Evolutionary conservation across 2,113 vertebrate species (phyloP), one percentile per base, ranked within the genome.

Genomic region (Pyrgilauda ruficollis): DNA sequence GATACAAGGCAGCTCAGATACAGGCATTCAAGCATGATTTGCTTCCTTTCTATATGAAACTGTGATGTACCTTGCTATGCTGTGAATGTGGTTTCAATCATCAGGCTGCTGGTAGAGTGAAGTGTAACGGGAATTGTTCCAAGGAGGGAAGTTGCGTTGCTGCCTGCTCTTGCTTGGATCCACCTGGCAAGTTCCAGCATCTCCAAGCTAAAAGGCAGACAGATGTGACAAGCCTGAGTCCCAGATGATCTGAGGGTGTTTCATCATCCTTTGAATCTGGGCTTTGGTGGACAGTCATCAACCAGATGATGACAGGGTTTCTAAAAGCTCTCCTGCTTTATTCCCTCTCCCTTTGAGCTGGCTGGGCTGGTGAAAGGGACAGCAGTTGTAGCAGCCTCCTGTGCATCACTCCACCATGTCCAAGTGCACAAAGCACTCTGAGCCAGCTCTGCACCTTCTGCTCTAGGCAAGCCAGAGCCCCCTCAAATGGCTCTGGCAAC

Each of bases 331-430:
- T 20, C n/a, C 21, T 46, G 13, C 8, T 77, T 84, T 76, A 73
- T 43, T 37, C 11, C 22, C 9, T 41, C n/a, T 58, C 6, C 37
- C 15, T 4, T 27, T 47, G 23, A 35, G 15, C 11, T 43, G 28
- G 4, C 18, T 16, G 9, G 9, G 19, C 2, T 37, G 47, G 20
- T 74, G 33, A 18, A 50, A 80, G 24, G 13, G 17, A 19, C 6
- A 69, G 53, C 9, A 35, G 11, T 8, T 82, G 5, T 26, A 61
- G 37, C 18, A 70, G 22, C 7, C 27, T 6, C 11, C 46, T 62
- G 11, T n/a, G 22, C 15, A 3, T 55, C 6, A 1, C 31, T 85
- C 13, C 28, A 27, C 23, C 1, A 0, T 0, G 1, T 21, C 30
- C 22, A 55, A 9, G 10, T 21, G 19, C 10, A n/a, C 22, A 80